A percentile compares a stretch with the other conserved stretches of the same genome.
These are phyloP conservation scores for Myxocyprinus asiaticus DNA, from an alignment of 2,113 vertebrate genomes.

Conservation along the genomic window DNA sequence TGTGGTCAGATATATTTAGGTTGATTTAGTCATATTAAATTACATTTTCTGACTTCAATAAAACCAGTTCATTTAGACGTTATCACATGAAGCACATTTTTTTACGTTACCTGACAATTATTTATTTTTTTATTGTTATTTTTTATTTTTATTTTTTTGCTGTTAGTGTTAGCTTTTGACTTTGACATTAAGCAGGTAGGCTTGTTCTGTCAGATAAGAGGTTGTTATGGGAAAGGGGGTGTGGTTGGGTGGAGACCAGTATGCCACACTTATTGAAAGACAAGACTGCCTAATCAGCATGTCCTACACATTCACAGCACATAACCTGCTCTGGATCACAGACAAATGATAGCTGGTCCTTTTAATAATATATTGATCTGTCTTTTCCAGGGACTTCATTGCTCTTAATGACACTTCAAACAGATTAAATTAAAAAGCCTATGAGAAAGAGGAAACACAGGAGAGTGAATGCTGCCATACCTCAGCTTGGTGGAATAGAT, in stretches of 20 bases:
- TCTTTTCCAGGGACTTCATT: conserved; percentile 38
- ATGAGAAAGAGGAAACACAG: background rate
- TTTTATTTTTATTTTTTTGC: too few relatives aligned
- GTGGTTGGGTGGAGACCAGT: background rate
- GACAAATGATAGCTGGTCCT: conserved; percentile 36
- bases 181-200: conserved; percentile 4
- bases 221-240: background rate
- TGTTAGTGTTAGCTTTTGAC: background rate
- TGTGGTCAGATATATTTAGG: too few relatives aligned
- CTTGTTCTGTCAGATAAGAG: background rate
- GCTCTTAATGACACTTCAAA: conserved; percentile 44
- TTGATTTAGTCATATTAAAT: too few relatives aligned
- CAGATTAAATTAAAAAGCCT: conserved; percentile 36
- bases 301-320: background rate
- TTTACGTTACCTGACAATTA: too few relatives aligned
- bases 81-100: too few relatives aligned
- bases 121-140: too few relatives aligned
- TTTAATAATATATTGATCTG: conserved; percentile 57
- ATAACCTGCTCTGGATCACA: conserved; percentile 10
- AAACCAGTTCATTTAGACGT: too few relatives aligned
- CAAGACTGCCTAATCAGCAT: conserved; percentile 35
- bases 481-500: conserved; percentile 94
- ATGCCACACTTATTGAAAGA: conserved; percentile 1
- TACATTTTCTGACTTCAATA: too few relatives aligned
- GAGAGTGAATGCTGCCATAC: conserved; percentile 66